Conservation (phyloP, 2,888 invertebrate genomes). For the Coleophora flavipennella region DNA sequence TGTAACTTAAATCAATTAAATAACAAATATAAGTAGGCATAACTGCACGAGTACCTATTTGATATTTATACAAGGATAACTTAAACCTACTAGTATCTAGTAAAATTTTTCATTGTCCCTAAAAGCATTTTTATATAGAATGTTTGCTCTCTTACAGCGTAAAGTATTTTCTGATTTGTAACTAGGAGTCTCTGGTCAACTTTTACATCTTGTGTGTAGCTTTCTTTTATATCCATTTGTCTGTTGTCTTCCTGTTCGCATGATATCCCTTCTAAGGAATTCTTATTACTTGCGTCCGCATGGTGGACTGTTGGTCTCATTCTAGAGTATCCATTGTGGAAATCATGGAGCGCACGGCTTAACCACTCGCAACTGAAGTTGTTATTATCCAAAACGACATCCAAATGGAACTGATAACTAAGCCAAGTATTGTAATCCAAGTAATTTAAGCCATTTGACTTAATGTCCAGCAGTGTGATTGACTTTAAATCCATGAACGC, state of each 20-base stretch:
- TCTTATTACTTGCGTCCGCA: slow-evolving; percentile 11
- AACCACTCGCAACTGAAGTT: slow-evolving; percentile 51
- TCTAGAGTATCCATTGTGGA: slow-evolving; percentile 45
- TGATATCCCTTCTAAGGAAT: slow-evolving; percentile 49
- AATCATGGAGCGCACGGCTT: slow-evolving; percentile 37
- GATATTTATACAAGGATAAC: too few relatives aligned
- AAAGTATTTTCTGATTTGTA: slow-evolving; percentile 47
- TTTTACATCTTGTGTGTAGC: slow-evolving; percentile 11
- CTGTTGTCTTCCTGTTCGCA: slow-evolving; percentile 24
- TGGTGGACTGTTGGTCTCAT: slow-evolving; percentile 38
- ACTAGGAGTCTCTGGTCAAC: slow-evolving; percentile 47
- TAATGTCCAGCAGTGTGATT: slow-evolving; percentile 35
- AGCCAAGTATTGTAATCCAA: slow-evolving; percentile 47
- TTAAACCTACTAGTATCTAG: too few relatives aligned
- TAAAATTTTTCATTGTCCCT: too few relatives aligned
- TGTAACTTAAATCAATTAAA: too few relatives aligned
- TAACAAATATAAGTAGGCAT: too few relatives aligned
- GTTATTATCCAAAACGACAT: slow-evolving; percentile 48
- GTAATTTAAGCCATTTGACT: slow-evolving; percentile 33
- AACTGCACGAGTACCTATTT: too few relatives aligned
- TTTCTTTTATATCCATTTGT: neutral
- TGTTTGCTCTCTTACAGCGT: slow-evolving; percentile 50
- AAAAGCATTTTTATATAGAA: neutral
- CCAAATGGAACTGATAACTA: slow-evolving; percentile 34
- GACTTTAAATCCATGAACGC: slow-evolving; percentile 43